Evolutionary conservation across 35 echinoderm and acorn worm genomes (phyloP), one percentile per base, ranked within the genome.

Genomic region (Patiria miniata): DNA sequence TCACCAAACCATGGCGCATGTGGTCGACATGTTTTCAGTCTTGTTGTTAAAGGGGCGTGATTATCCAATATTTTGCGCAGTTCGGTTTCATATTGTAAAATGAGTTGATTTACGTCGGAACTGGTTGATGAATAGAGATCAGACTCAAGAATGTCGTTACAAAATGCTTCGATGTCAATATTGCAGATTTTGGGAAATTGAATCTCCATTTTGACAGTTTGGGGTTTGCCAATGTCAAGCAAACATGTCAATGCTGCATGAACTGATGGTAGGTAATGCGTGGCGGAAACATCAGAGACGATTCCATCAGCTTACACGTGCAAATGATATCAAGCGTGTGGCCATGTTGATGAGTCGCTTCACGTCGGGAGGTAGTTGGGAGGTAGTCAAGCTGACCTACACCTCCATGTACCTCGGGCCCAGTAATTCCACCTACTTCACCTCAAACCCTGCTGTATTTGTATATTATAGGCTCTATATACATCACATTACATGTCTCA

Each of bases 1-100:
- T 89, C 57, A 69, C 80, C 36, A 80, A 79, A 88, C 86, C 86
- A 88, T 23, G 77, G 86, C 40, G 86, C 86, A 79, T 80, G 37
- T 40, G 86, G 86, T 32, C 51, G 77, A 32, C 51, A 33, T 55
- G 26, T 50, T 50, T 78, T 78, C 1, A 40, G 78, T n/a, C 68
- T 58, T 29, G 59, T 85, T 17, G 68, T 58, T 36, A 29, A 36
- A 33, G 85, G 85, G 39, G 85, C 68, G 69, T 79, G 85, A 30
- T 47, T 18, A n/a, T 87, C 68, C 21, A 87, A 68, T 16, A 87
- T 37, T 39, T 78, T 5, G 7, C 21, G 1, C 37, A 87, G 58
- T 5, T 73, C 85, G 7, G 34, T 42, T 38, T 87, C 51, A 39
- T 87, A 87, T 42, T 82, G 44, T n/a, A 28, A 7, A 15, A 82